phyloP scores from a whole-genome alignment of 2,888 invertebrate genomes.

The Hemaris fuciformis region DNA sequence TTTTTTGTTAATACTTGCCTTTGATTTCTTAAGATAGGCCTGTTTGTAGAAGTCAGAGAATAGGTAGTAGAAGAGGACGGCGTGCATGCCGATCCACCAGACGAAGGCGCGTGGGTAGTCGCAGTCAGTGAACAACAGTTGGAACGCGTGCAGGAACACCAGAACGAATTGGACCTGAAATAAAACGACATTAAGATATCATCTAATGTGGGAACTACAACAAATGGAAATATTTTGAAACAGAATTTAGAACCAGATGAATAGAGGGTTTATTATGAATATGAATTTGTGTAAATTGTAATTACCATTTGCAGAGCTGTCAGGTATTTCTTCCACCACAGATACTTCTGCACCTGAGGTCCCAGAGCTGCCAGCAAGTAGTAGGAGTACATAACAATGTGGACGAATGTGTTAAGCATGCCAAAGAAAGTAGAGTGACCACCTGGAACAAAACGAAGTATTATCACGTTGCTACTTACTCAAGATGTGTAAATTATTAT shows the following conservation, averaged over 20 bases:
- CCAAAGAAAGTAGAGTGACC: constrained; percentile 97
- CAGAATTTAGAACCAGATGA: background rate
- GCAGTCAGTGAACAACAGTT: constrained; percentile 93
- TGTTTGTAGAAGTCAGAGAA: constrained; percentile 95
- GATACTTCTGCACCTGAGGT: constrained; percentile 90
- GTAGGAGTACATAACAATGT: constrained; percentile 97
- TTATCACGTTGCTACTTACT: too few species aligned
- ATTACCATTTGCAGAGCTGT: constrained; percentile 94
- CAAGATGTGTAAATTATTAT: too few species aligned
- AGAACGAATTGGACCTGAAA: constrained; percentile 91
- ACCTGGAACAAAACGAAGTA: constrained; percentile 70
- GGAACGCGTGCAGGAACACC: constrained; percentile 94
- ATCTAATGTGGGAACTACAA: too few species aligned
- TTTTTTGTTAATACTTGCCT: constrained; percentile 29
- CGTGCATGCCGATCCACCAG: constrained; percentile 96
- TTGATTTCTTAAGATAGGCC: constrained; percentile 82
- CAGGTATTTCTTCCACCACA: constrained; percentile 98
- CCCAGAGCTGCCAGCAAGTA: constrained; percentile 95
- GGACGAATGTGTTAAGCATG: constrained; percentile 95
- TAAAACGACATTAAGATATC: constrained; percentile 19
- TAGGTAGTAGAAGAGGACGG: constrained; percentile 94
- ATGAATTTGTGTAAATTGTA: too few species aligned
- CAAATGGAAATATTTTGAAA: too few species aligned
- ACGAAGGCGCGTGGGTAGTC: constrained; percentile 93
- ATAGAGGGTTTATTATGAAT: too few species aligned